Evolutionary conservation across 2,113 vertebrate species (phyloP).

Genomic region (Nicator chloris): DNA sequence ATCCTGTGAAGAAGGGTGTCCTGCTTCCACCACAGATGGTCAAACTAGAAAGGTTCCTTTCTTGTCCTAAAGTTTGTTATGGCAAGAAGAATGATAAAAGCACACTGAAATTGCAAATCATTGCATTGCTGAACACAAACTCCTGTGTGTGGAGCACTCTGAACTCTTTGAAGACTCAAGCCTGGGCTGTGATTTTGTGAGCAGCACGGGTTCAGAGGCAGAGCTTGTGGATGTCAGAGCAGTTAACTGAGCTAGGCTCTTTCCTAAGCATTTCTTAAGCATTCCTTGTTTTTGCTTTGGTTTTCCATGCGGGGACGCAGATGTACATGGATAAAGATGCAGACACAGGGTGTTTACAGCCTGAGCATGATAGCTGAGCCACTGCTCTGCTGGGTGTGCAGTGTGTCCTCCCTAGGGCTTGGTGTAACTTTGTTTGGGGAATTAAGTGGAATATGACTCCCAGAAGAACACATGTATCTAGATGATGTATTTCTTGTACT

Average conservation of each 20-base stretch:
- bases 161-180: not conserved
- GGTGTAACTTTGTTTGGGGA: not conserved
- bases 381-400: accelerated
- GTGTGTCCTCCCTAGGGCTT: not conserved
- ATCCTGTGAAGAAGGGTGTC: not conserved
- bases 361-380: accelerated
- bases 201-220: not conserved
- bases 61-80: not conserved
- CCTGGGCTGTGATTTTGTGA: not conserved
- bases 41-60: not conserved
- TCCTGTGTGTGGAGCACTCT: not conserved
- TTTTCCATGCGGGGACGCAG: not conserved
- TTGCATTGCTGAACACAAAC: not conserved
- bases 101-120: not conserved
- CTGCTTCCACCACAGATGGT: not conserved
- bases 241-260: not conserved
- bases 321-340: not conserved
- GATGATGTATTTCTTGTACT: not conserved
- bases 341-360: accelerated
- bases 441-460: not conserved
- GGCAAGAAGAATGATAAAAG: not conserved
- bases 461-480: not conserved
- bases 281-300: not conserved
- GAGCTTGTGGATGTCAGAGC: not conserved
- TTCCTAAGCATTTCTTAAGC: not conserved